Percentiles rank a stretch among this genome's conserved stretches.
Evolutionary conservation across 2,888 invertebrate genomes (phyloP).

Genomic region (Galerucella calmariensis): DNA sequence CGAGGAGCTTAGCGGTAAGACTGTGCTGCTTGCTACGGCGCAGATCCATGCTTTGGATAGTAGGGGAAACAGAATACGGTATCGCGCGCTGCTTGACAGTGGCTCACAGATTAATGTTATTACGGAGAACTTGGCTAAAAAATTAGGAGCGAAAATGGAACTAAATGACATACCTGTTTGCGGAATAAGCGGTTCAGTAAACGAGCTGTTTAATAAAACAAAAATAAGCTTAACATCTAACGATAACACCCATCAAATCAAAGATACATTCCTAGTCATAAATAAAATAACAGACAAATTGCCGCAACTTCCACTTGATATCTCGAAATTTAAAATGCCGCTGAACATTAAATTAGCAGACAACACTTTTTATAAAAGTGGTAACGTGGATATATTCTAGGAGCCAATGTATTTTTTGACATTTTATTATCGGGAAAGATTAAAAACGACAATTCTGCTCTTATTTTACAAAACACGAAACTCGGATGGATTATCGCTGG

Average conservation of each 20-base stretch:
- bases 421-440: too few relatives aligned
- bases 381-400: too few relatives aligned
- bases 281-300: conserved; percentile 4
- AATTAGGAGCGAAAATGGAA: background rate
- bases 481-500: too few relatives aligned
- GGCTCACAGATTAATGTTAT: background rate
- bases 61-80: background rate
- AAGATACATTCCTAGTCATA: conserved; percentile 1
- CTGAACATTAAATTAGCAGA: too few relatives aligned
- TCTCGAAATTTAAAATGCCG: background rate
- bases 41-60: background rate
- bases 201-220: background rate
- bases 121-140: background rate
- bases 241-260: background rate
- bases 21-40: background rate
- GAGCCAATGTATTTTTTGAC: too few relatives aligned
- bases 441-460: too few relatives aligned
- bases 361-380: too few relatives aligned
- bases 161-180: background rate
- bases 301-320: background rate
- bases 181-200: background rate
- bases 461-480: too few relatives aligned
- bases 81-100: background rate
- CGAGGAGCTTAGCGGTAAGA: too few relatives aligned
- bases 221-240: background rate